Conservation (phyloP, 2,888 invertebrate genomes). For the Stenichneumon culpator region DNA sequence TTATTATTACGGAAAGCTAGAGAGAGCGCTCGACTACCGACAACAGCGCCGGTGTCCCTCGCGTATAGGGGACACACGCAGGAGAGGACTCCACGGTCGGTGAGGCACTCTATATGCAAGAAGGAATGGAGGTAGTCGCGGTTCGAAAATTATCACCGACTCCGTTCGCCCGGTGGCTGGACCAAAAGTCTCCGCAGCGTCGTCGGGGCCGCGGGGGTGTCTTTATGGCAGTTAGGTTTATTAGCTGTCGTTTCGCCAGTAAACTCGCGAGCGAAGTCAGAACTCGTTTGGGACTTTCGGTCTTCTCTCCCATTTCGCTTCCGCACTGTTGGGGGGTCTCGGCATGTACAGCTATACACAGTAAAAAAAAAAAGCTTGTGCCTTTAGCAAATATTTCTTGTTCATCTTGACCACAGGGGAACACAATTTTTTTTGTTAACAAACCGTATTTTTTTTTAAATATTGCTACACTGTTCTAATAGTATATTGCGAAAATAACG, state of each 20-base stretch:
- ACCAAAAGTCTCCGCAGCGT: constrained; percentile 12
- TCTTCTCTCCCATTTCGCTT: constrained; percentile 3
- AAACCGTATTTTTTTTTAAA: too few relatives aligned
- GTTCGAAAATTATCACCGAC: constrained; percentile 75
- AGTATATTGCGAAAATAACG: too few relatives aligned
- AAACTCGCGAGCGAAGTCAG: constrained; percentile 44
- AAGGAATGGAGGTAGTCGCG: constrained; percentile 65
- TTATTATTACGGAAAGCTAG: constrained; percentile 79
- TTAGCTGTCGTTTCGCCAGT: constrained; percentile 78
- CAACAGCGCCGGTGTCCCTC: neutral
- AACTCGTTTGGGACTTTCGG: constrained; percentile 57
- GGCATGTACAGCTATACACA: neutral
- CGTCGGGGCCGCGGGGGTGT: constrained; percentile 62
- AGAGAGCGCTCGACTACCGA: constrained; percentile 1
- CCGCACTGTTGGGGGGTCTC: neutral
- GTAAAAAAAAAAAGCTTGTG: neutral
- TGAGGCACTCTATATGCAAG: constrained; percentile 10
- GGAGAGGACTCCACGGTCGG: neutral
- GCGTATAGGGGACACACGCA: constrained; percentile 3
- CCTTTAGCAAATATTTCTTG: neutral
- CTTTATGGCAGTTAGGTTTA: constrained; percentile 80
- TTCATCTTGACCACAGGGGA: neutral
- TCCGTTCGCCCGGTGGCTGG: constrained; percentile 24
- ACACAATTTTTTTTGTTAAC: neutral
- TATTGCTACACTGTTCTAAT: too few relatives aligned